These are phyloP conservation scores for Caenorhabditis japonica DNA, from an alignment of 2,888 invertebrate genomes.

Conservation along the genomic window DNA sequence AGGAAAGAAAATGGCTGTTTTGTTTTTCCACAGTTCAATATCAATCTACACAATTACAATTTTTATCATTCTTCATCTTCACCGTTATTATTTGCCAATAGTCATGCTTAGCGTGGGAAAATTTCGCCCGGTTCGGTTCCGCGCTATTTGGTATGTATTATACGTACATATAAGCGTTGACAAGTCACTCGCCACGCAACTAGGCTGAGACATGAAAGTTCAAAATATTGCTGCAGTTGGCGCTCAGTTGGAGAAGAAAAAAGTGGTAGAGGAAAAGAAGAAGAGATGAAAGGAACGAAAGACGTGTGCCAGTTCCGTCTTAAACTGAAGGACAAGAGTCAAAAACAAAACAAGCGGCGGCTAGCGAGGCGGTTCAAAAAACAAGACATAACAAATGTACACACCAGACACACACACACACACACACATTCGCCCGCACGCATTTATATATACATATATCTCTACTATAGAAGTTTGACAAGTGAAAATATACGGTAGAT, in stretches of 20 bases:
- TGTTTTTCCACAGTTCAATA: no score
- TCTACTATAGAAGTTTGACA: conserved; percentile 53
- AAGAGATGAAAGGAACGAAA: conserved; percentile 17
- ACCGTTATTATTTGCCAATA: no score
- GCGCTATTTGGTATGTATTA: no score
- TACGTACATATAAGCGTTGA: no score
- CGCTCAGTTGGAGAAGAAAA: conserved; percentile 35
- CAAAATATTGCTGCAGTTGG: no score
- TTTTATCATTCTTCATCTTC: no score
- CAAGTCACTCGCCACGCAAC: no score
- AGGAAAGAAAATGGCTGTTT: no score
- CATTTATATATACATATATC: conserved; percentile 32
- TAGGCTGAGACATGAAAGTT: no score
- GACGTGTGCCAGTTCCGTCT: conserved; percentile 20
- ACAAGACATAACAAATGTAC: conserved; percentile 49
- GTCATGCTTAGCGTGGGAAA: no score
- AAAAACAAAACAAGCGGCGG: conserved; percentile 44
- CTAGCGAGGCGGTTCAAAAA: conserved; percentile 47
- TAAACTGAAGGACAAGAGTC: conserved; percentile 42
- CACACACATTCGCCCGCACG: conserved; percentile 26
- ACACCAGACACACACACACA: conserved; percentile 3
- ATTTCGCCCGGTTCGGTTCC: no score
- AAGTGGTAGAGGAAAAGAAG: conserved; percentile 4
- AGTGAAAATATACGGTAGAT: conserved; percentile 54
- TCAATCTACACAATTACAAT: no score